Base-by-base conservation (phyloP, 2,113 vertebrate genomes). In the Clarias gariepinus region DNA sequence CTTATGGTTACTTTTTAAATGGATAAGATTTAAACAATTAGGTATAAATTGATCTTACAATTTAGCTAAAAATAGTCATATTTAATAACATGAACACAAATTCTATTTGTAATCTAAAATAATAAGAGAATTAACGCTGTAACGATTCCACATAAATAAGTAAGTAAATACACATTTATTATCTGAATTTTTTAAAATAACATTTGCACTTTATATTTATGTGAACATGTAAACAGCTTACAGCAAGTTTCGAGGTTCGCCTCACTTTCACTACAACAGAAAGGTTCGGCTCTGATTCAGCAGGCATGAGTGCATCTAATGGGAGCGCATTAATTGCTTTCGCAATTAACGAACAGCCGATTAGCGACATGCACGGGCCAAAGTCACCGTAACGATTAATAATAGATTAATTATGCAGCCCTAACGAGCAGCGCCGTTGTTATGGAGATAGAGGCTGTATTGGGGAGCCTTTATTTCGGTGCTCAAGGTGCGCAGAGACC, bases 331-430 rank as follows among this genome's bases (percentile, higher is more conserved):
- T 47, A 73, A 74, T 47, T 13, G 69, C 60, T 55, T 60, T 83
- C 13, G 9, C 68, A 87, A 82, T 87, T 87, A 87, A 55, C 28
- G 41, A 76, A 63, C 74, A 53, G 55, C n/a, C 30, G 71, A 83
- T 87, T 87, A 83, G 69, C 55, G 19, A 25, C 55, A 12, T 30
- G 33, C 66, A 21, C 18, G n/a, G 47, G 68, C 57, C 58, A 66
- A 71, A 73, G 66, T 61, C 68, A 83, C 86, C 81, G 82, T 87
- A 82, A 87, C 66, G 58, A 87, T 82, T 87, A 83, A 87, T 87
- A 82, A 87, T 77, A 52, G 81, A 83, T 83, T 76, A 66, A 76
- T 57, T 66, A 74, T 53, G 28, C 81, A 66, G 86, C 60, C 47
- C 66, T 83, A 87, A 82, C 33, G 81, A 83, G 86, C 58, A 16